Evolutionary conservation across 1,140 invertebrate species (phyloP), one percentile per base, ranked within the genome.

Genomic region (Drosophila elegans): DNA sequence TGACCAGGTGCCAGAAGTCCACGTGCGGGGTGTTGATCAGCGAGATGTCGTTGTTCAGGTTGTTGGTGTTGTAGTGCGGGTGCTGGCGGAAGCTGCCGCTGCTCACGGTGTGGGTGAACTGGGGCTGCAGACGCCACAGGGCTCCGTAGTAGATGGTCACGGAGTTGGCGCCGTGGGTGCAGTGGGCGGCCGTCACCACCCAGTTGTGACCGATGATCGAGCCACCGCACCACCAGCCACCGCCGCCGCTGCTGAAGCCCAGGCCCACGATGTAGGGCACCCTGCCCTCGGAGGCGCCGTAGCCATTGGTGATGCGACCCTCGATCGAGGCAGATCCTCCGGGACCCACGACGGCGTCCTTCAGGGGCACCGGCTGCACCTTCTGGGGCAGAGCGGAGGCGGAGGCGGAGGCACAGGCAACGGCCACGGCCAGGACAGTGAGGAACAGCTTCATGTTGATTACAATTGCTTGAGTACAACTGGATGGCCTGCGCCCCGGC

Each of bases 101-200:
- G 36, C 63, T 27, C 27, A 56, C 48, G 12, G 52, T 64, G 67
- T 78, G 76, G 74, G 76, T 78, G 67, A 57, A 78, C 76, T 72
- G 66, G 55, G 76, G 73, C 13, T 78, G 59, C 13, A 68, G 71
- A 36, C 74, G 74, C 76, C 76, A 78, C n/a, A 61, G 45, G 32
- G 76, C 76, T 27, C 74, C 74, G 39, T 74, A 77, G 62, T 77
- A 77, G 69, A 77, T 66, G 51, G 74, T 77, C 32, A 77, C 74
- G 36, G 52, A 52, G 32, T 34, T 42, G 12, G 69, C 74, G 5
- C 45, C 45, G 39, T 69, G 60, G 56, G 74, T 76, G 54, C 34
- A 62, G 61, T 60, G 54, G 46, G 63, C 63, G 5, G 63, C 63
- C 4, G 63, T 66, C 34, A 66, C 27, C 12, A 66, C 63, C 63